Percentiles rank a stretch among this genome's conserved stretches.
phyloP scores from a whole-genome alignment of 1,140 invertebrate genomes.

The Goniozus legneri region DNA sequence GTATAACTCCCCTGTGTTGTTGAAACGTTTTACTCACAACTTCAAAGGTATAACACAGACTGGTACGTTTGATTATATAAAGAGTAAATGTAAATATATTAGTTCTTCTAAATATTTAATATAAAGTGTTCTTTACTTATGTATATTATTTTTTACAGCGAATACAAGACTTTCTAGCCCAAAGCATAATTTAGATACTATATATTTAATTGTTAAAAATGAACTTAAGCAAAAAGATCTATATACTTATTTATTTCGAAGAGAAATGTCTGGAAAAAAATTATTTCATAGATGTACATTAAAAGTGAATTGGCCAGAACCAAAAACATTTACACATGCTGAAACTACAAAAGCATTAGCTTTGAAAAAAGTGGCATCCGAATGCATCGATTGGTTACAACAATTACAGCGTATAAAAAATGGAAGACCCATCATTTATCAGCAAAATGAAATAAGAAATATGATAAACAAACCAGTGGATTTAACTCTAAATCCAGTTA shows the following conservation, averaged over 20 bases:
- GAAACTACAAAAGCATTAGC: conserved; percentile 25
- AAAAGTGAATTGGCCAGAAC: conserved; percentile 36
- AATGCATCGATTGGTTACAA: conserved; percentile 37
- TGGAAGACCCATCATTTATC: conserved; percentile 24
- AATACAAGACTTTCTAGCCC: too few species aligned
- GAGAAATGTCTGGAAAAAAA: background rate
- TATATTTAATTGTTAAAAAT: conserved; percentile 20
- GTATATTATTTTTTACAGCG: too few species aligned
- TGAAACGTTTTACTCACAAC: too few species aligned
- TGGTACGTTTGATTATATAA: too few species aligned
- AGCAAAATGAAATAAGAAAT: conserved; percentile 2
- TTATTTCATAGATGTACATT: conserved; percentile 21
- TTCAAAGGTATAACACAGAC: too few species aligned
- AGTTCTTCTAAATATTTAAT: too few species aligned
- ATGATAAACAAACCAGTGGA: background rate
- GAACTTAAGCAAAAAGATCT: conserved; percentile 16
- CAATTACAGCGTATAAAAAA: conserved; percentile 18
- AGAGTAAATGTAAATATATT: too few species aligned
- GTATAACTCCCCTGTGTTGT: too few species aligned
- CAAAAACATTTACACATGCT: conserved; percentile 21
- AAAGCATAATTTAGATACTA: conserved; percentile 11
- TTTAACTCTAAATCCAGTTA: conserved; percentile 21
- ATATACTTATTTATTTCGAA: conserved; percentile 2
- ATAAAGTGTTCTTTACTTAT: too few species aligned
- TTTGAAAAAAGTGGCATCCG: conserved; percentile 17